phyloP scores from a whole-genome alignment of 2,797 vertebrate genomes.

The Sebastes variabilis region DNA sequence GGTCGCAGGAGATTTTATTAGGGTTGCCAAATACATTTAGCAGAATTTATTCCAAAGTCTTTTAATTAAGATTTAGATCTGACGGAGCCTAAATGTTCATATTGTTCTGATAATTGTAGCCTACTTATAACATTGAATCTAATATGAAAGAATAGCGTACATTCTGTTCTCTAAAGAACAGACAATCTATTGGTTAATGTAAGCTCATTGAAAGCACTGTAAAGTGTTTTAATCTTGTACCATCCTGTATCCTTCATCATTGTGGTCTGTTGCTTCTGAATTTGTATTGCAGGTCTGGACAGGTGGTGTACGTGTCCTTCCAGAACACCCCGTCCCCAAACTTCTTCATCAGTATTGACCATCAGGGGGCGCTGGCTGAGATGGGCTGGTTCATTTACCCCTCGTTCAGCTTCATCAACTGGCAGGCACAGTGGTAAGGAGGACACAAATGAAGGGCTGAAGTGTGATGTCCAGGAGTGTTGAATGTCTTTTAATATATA shows the following conservation, averaged over 20 bases:
- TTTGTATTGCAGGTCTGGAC: slow-evolving; percentile 58
- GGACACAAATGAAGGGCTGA: no score
- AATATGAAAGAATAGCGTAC: no score
- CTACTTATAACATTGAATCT: no score
- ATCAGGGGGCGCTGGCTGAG: slow-evolving; percentile 80
- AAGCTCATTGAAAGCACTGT: neutral
- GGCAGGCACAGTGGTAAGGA: slow-evolving; percentile 85
- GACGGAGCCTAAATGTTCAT: no score
- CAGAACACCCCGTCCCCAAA: slow-evolving; percentile 81
- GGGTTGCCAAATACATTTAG: no score
- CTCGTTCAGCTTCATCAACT: slow-evolving; percentile 81
- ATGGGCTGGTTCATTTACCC: slow-evolving; percentile 84
- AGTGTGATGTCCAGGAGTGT: no score
- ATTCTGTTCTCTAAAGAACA: no score
- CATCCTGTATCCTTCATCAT: neutral
- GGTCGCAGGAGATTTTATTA: no score
- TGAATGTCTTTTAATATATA: no score
- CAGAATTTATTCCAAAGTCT: no score
- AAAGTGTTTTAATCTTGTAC: neutral
- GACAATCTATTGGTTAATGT: neutral
- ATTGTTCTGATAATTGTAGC: no score
- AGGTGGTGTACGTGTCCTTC: slow-evolving; percentile 76
- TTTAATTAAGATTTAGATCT: no score
- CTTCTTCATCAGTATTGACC: slow-evolving; percentile 81
- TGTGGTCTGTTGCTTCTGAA: neutral